phyloP scores from a whole-genome alignment of 2,888 invertebrate species.

The Apamea sordens region DNA sequence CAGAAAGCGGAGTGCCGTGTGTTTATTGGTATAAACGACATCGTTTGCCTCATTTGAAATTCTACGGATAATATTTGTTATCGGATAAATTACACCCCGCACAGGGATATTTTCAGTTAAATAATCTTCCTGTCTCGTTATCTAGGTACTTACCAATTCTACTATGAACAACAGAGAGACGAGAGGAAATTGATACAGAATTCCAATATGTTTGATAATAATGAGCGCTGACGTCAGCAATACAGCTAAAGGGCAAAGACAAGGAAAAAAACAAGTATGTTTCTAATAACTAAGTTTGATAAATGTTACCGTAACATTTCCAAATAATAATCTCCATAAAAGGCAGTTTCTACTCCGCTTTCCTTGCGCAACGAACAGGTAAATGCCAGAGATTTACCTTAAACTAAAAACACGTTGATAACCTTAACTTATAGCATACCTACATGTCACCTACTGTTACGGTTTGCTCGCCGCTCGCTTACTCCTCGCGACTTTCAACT shows the following conservation, averaged over 20 bases:
- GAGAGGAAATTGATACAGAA: constrained; percentile 17
- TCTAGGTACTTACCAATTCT: constrained; percentile 8
- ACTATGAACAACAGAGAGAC: background rate
- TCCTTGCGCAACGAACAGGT: background rate
- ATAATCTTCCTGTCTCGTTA: constrained; percentile 6
- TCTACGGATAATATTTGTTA: constrained; percentile 1
- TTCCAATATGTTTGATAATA: background rate
- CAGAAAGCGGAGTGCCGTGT: background rate
- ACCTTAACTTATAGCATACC: background rate
- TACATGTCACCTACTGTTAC: background rate
- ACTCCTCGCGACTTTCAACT: constrained; percentile 57
- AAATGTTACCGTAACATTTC: background rate
- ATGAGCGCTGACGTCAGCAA: background rate
- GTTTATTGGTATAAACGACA: background rate
- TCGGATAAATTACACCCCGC: background rate
- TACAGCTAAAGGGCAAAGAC: background rate
- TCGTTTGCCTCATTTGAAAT: background rate
- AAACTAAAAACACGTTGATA: background rate
- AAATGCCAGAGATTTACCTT: background rate
- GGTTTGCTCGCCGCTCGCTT: constrained; percentile 29
- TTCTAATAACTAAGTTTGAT: background rate
- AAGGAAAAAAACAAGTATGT: constrained; percentile 6
- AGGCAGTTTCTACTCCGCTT: background rate
- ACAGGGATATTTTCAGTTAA: background rate
- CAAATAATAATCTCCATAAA: background rate